A percentile compares a stretch with the other conserved stretches of the same genome.
These are phyloP conservation scores for Leptosomus discolor DNA, from an alignment of 2,113 vertebrate genomes.

Conservation along the genomic window DNA sequence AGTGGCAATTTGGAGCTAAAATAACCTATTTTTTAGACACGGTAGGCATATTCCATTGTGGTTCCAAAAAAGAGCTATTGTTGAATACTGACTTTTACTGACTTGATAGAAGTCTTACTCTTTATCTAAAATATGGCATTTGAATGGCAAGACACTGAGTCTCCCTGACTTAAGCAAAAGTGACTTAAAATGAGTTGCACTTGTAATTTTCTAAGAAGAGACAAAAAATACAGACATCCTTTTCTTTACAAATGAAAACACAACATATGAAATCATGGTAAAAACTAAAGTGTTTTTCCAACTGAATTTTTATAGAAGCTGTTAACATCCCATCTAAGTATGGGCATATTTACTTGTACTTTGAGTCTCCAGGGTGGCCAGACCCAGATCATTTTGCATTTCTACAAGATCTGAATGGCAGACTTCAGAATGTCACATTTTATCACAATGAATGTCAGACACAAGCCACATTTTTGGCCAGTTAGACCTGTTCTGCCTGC, in stretches of 20 bases:
- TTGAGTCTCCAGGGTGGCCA: neutral
- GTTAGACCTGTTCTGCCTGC: neutral
- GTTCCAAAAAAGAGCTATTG: neutral
- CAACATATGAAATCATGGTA: neutral
- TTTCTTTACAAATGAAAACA: neutral
- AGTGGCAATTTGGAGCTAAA: conserved; percentile 58
- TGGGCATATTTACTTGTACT: neutral
- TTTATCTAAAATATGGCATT: neutral
- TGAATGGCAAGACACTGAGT: neutral
- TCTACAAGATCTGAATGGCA: neutral
- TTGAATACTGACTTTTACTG: neutral
- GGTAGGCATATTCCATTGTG: conserved; percentile 23
- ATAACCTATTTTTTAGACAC: conserved; percentile 36
- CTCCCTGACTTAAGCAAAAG: neutral
- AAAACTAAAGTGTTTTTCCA: neutral
- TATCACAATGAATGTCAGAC: neutral
- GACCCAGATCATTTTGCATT: neutral
- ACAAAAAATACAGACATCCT: neutral
- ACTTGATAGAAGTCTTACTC: neutral
- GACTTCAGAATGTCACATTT: neutral
- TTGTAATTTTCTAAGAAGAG: neutral
- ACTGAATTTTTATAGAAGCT: neutral
- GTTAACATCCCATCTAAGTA: neutral
- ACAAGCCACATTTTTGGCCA: neutral
- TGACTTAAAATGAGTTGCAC: neutral